These are phyloP conservation scores for Sepiola atlantica DNA, from an alignment of 2,888 invertebrate species.

Conservation along the genomic window DNA sequence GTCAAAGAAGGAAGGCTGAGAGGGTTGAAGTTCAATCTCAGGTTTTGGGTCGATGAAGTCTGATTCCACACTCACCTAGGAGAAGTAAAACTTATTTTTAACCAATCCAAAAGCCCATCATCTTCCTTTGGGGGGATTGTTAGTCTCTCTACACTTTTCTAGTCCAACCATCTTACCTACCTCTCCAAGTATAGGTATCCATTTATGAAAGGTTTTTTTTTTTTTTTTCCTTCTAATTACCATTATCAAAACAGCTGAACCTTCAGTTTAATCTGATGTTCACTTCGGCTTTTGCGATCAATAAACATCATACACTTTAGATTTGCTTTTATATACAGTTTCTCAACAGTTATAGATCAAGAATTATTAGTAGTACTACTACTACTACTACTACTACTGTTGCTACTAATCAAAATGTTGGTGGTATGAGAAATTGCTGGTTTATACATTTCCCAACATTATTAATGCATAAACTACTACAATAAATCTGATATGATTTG, in stretches of 20 bases:
- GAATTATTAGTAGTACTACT: too few relatives aligned
- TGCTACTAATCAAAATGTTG: too few relatives aligned
- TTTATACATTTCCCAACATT: too few relatives aligned
- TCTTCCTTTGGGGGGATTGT: background rate
- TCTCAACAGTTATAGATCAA: too few relatives aligned
- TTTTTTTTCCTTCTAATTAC: background rate
- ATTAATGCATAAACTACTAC: too few relatives aligned
- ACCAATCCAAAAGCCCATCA: background rate
- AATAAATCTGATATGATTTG: too few relatives aligned
- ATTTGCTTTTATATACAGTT: background rate
- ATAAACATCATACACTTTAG: background rate
- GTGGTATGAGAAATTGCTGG: too few relatives aligned
- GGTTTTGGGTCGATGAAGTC: background rate
- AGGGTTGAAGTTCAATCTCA: background rate
- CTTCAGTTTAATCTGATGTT: background rate
- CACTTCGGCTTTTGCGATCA: background rate
- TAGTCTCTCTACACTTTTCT: background rate
- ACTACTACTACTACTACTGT: too few relatives aligned
- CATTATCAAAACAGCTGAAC: background rate
- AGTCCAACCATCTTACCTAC: background rate
- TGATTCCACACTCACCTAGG: conserved; percentile 14
- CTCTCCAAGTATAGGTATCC: background rate
- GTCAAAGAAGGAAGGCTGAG: conserved; percentile 1
- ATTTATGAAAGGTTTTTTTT: background rate
- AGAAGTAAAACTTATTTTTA: background rate